Evolutionary conservation across 2,797 vertebrate species (phyloP), one percentile per base, ranked within the genome.

Genomic region (Mycteria americana): DNA sequence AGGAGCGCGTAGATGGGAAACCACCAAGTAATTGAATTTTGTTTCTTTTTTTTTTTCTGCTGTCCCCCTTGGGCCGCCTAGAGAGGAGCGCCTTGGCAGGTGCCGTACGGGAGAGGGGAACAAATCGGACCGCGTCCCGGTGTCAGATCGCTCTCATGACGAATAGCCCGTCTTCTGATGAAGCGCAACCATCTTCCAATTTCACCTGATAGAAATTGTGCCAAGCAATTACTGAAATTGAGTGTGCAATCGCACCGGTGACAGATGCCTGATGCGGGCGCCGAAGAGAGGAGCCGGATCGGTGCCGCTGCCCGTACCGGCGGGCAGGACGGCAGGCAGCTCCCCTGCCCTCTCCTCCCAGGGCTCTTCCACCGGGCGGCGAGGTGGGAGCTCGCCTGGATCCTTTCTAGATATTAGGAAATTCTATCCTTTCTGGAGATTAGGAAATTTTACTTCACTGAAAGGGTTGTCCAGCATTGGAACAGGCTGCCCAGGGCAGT

Each of bases 251-350:
- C 13, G 54, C 2, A 4, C 33, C 0, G 6, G 33, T 24, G 56
- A 46, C 28, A 22, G 54, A 7, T 15, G 67, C 74, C 53, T 21
- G 39, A 18, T 1, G 11, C 4, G 35, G 72, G 31, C 57, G 64
- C 33, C 16, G 0, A 45, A 2, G 45, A 27, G 76, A 28, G 48
- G 21, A 35, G 50, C 18, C 0, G 25, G 25, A 12, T 8, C 4
- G 11, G 51, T 22, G 48, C 7, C 0, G 31, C 11, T 13, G 30
- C 46, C 53, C 8, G 9, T 41, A 59, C 46, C 15, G 13, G 53
- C 43, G 19, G 43, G 43, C 43, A 45, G 43, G 43, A 18, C 53
- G 14, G 56, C 22, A 9, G 12, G 73, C 56, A 37, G 43, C 33
- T 37, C 19, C 73, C 50, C 13, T 45, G n/a, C 53, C 35, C 7